Conservation (phyloP, 2,113 vertebrate genomes). For the Lipophrys pholis region DNA sequence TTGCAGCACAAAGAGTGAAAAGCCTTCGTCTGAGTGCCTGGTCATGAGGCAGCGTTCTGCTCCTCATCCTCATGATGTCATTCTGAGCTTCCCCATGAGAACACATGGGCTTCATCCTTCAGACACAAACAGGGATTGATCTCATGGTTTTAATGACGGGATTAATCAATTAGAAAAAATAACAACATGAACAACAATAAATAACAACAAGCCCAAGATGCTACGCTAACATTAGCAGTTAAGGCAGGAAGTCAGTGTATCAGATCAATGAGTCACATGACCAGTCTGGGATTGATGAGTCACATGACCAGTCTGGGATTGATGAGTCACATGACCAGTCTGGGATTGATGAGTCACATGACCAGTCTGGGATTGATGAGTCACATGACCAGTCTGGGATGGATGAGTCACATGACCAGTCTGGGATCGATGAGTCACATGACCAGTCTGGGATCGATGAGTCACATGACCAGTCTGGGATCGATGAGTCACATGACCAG, state of each 20-base stretch:
- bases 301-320: too few species aligned
- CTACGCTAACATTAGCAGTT: neutral
- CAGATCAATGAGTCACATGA: neutral
- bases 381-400: too few species aligned
- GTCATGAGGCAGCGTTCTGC: slow-evolving; percentile 6
- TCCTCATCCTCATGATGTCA: neutral
- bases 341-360: neutral
- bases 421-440: neutral
- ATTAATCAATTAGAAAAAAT: too few species aligned
- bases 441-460: too few species aligned
- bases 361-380: neutral
- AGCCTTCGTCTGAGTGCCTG: neutral
- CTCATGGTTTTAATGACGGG: too few species aligned
- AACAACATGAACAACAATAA: too few species aligned
- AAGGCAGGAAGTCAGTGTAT: too few species aligned
- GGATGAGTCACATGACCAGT: neutral
- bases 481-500: too few species aligned
- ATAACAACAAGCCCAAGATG: too few species aligned
- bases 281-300: neutral
- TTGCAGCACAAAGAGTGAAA: neutral
- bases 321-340: neutral
- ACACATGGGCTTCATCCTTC: too few species aligned
- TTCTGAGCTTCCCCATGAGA: neutral
- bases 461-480: neutral
- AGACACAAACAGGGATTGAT: too few species aligned